Conservation (phyloP, 2,113 vertebrate genomes). For the Scomber scombrus region DNA sequence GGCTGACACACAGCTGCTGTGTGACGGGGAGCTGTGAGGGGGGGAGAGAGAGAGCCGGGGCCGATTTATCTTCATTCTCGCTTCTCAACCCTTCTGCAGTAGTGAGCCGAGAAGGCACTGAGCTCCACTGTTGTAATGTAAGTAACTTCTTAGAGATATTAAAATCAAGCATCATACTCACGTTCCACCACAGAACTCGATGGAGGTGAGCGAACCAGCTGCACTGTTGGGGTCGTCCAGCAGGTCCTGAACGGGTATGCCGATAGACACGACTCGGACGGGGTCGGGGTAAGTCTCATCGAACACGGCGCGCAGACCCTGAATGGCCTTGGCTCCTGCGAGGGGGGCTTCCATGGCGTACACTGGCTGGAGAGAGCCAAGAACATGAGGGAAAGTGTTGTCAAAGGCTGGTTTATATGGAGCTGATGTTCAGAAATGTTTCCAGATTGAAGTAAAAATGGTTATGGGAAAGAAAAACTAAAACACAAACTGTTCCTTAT, state of each 20-base stretch:
- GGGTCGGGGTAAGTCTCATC: slow-evolving; percentile 98
- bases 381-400: background rate
- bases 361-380: slow-evolving; percentile 83
- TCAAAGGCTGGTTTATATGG: background rate
- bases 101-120: too few relatives aligned
- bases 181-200: slow-evolving; percentile 99
- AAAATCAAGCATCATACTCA: slow-evolving; percentile 82
- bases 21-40: too few relatives aligned
- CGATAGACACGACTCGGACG: slow-evolving; percentile 95
- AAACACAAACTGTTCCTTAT: too few relatives aligned
- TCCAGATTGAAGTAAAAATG: too few relatives aligned
- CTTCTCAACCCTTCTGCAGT: too few relatives aligned
- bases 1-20: too few relatives aligned
- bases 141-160: too few relatives aligned
- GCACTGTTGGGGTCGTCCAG: slow-evolving; percentile 91
- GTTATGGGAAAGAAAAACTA: too few relatives aligned
- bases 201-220: slow-evolving; percentile 91
- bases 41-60: too few relatives aligned
- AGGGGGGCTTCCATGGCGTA: slow-evolving; percentile 92
- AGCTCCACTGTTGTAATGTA: too few relatives aligned
- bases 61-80: too few relatives aligned
- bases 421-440: background rate
- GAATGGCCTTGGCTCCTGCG: slow-evolving; percentile 94
- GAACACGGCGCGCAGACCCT: slow-evolving; percentile 96
- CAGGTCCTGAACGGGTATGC: slow-evolving; percentile 91